Evolutionary conservation across 2,113 vertebrate species (phyloP), one percentile per base, ranked within the genome.

Genomic region (Lipophrys pholis): DNA sequence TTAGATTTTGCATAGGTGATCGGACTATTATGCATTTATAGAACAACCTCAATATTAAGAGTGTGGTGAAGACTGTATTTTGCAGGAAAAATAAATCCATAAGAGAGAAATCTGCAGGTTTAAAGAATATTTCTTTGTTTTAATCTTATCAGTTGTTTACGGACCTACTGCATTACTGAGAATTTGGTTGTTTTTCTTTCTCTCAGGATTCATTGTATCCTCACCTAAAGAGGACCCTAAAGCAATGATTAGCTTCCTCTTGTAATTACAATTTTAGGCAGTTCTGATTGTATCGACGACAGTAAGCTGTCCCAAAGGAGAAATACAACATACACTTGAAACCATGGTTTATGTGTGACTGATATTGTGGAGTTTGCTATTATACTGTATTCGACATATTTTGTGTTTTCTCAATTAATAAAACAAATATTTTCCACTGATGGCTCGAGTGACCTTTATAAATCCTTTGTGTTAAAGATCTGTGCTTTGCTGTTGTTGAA

Each of bases 391-490:
- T 42, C 30, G 21, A 15, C 49, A 14, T 68, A 10, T 21, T 54
- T 48, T 57, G 16, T 59, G 6, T 57, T 41, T 46, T 48, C 38
- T 38, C 63, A 71, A 75, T 70, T 63, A 69, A 67, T 73, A 41
- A 30, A 71, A 48, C 62, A 3, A 78, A 61, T 70, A 40, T 11
- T 40, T 56, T 60, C 35, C 35, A 51, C 56, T 12, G 17, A 52
- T 16, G 30, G 14, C 30, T 78, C 50, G 56, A 52, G 5, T 53
- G 69, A 40, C 54, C 42, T 43, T 66, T 65, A 55, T 9, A 42
- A 51, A 45, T 70, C 69, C 11, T 46, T n/a, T 48, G 46, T 72
- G 53, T 51, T 21, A 79, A 74, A 61, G 7, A 65, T 64, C 65
- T 48, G 1, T 6, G 36, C 46, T 39, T 80, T 54, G 11, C 16